A percentile compares a stretch with the other conserved stretches of the same genome.
Evolutionary conservation across 1,140 invertebrate genomes (phyloP).

Genomic region (Matsumurasca onukii): DNA sequence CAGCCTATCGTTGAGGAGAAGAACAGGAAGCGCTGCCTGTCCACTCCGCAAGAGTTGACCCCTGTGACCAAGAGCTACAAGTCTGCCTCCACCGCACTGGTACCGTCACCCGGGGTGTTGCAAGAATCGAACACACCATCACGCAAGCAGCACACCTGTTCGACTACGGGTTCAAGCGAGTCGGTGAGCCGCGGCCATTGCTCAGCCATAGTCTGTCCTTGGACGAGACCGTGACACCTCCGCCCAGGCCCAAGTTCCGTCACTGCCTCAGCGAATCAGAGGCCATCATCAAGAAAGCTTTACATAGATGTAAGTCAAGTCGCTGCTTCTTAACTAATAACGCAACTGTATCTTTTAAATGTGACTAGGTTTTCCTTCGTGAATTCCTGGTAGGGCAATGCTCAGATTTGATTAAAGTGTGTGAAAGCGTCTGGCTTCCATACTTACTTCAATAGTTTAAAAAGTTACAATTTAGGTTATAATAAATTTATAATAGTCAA

Average conservation of each 20-base stretch:
- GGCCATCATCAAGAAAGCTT: constrained; percentile 60
- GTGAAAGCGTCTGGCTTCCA: not conserved
- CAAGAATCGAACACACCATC: too few species aligned
- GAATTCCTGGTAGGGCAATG: too few species aligned
- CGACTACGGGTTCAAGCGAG: constrained; percentile 41
- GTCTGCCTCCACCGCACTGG: too few species aligned
- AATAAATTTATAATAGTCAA: too few species aligned
- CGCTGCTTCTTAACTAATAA: too few species aligned
- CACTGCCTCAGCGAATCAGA: constrained; percentile 60
- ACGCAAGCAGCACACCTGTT: constrained; percentile 35
- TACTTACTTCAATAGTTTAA: too few species aligned
- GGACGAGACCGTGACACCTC: not conserved
- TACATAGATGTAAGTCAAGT: constrained; percentile 57
- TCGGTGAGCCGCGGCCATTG: constrained; percentile 27
- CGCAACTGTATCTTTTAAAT: too few species aligned
- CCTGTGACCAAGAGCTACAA: not conserved
- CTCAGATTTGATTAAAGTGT: not conserved
- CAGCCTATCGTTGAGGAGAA: constrained; percentile 11
- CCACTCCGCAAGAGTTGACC: constrained; percentile 10
- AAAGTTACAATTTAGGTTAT: too few species aligned
- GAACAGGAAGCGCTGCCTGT: constrained; percentile 1
- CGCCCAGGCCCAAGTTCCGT: constrained; percentile 43
- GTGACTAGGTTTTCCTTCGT: too few species aligned
- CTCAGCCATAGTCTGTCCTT: constrained; percentile 42
- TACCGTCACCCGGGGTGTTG: too few species aligned